Evolutionary conservation across 2,797 vertebrate genomes (phyloP), one percentile per base, ranked within the genome.

Genomic region (Thunnus albacares): DNA sequence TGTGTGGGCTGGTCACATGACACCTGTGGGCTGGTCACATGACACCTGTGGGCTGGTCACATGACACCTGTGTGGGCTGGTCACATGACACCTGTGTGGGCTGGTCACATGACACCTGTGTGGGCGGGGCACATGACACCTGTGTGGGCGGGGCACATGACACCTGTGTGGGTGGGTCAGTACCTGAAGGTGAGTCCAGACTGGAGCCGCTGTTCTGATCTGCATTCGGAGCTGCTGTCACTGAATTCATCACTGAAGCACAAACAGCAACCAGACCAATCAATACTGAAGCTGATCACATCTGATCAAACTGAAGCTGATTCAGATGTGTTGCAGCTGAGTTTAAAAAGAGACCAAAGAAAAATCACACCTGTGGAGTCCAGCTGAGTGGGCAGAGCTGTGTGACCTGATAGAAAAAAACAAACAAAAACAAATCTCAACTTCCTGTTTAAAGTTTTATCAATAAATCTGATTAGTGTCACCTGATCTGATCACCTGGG

Each of bases 121-220:
- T 28, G 28, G 28, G 28, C 2, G 4, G 28, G 3, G 1, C 41
- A 41, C 41, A 43, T 43, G 9, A 43, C 41, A 43, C 41, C 3
- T 12, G 41, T 43, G 1, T 12, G 41, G 28, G 28, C 11, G 0
- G 41, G 41, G 2, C 41, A 43, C 28, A 30, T 30, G 28, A 30
- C 28, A 45, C 43, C 13, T 45, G 14, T 45, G 43, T 47, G 5
- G 45, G 18, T 6, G 6, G 6, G 47, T n/a, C 47, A 51, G 18
- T 51, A 94, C 93, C 93, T 92, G 83, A 69, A 77, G 65, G 73
- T 77, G 79, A 70, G 41, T 90, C 88, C 81, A 86, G 83, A 82
- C 81, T 80, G 11, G 71, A 66, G 58, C 78, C 82, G 30, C 81
- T 79, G 64, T 57, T 56, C 24, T 75, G 79, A 18, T 69, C 59